Conservation (phyloP, 2,888 invertebrate species). For the Lepidochrysops patricia region DNA sequence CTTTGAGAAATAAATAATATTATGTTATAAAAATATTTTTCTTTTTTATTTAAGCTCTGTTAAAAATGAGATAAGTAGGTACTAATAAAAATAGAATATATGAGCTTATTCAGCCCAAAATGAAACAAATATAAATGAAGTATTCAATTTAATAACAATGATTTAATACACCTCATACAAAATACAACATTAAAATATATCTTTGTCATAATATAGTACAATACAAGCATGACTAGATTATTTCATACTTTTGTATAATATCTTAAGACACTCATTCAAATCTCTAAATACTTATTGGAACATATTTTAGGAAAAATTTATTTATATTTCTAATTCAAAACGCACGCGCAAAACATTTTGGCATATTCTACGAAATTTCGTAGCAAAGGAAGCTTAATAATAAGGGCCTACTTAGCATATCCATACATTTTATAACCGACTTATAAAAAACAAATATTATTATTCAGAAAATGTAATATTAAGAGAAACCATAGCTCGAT, state of each 20-base stretch:
- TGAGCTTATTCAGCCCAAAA: background rate
- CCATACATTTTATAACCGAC: no score
- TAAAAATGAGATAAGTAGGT: constrained; percentile 24
- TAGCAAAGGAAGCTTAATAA: background rate
- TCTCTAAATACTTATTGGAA: constrained; percentile 14
- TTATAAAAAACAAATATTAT: no score
- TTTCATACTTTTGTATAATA: constrained; percentile 19
- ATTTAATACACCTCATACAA: constrained; percentile 54
- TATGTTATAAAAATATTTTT: no score
- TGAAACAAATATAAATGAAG: background rate
- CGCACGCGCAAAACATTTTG: background rate
- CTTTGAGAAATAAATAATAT: no score
- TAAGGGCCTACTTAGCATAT: background rate
- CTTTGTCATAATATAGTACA: constrained; percentile 27
- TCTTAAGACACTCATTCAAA: background rate
- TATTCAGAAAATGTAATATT: no score
- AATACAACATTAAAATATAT: constrained; percentile 58
- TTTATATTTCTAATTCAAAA: background rate
- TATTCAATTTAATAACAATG: constrained; percentile 40
- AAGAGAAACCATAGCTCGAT: no score
- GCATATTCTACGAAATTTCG: background rate
- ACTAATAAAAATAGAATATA: no score
- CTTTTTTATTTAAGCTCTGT: background rate
- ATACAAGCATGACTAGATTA: constrained; percentile 29
- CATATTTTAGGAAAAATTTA: background rate